Evolutionary conservation across 2,113 vertebrate species (phyloP).

Genomic region (Sapayoa aenigma): DNA sequence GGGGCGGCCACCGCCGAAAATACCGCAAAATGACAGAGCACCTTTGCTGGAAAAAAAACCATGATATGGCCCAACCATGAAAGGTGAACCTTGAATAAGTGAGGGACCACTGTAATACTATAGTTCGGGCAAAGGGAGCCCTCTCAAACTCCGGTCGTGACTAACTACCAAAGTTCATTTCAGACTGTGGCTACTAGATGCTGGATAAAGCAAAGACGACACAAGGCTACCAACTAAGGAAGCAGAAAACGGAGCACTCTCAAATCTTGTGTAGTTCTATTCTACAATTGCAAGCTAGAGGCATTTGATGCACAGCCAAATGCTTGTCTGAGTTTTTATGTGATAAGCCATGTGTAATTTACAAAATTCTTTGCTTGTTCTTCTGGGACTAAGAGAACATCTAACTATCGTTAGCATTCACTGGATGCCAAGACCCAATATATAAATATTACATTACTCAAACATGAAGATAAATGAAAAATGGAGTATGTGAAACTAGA

Average conservation of each 20-base stretch:
- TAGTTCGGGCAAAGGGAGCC: not conserved
- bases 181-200: not conserved
- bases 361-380: constrained; percentile 35
- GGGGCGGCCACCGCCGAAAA: too few species aligned
- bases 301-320: constrained; percentile 30
- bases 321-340: constrained; percentile 11
- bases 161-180: not conserved
- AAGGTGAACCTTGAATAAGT: too few species aligned
- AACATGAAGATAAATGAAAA: constrained; percentile 49
- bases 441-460: constrained; percentile 55
- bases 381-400: constrained; percentile 22
- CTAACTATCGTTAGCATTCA: constrained; percentile 29
- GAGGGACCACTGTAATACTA: too few species aligned
- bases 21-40: too few species aligned
- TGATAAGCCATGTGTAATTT: constrained; percentile 40
- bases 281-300: not conserved
- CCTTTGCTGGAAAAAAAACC: too few species aligned
- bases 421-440: constrained; percentile 32
- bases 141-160: not conserved
- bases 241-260: not conserved
- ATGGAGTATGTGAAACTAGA: not conserved
- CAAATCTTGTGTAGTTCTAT: not conserved
- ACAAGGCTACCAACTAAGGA: not conserved
- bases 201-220: not conserved
- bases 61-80: too few species aligned